These are phyloP conservation scores for Drosophila rubida DNA, from an alignment of 2,888 invertebrate genomes.

Conservation along the genomic window DNA sequence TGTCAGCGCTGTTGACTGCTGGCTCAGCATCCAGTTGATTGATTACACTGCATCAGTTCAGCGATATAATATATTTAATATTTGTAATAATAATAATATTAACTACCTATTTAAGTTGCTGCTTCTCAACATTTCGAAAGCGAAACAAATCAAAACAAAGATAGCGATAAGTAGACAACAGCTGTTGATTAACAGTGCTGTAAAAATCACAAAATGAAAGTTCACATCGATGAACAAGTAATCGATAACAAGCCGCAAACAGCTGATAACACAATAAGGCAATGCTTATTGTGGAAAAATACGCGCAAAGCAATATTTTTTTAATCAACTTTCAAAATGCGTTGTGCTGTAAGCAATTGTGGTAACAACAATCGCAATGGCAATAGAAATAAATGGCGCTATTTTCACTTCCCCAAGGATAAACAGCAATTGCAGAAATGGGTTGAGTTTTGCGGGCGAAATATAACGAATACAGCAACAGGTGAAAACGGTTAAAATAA, in stretches of 20 bases:
- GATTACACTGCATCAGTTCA: conserved; percentile 45
- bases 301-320: background rate
- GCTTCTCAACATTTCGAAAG: conserved; percentile 71
- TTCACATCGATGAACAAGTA: background rate
- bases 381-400: conserved; percentile 50
- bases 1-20: background rate
- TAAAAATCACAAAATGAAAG: background rate
- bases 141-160: conserved; percentile 31
- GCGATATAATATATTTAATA: background rate
- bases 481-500: conserved; percentile 24
- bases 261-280: conserved; percentile 29
- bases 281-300: conserved; percentile 27
- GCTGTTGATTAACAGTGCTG: conserved; percentile 35
- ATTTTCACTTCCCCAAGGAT: conserved; percentile 62
- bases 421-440: conserved; percentile 44
- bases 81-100: background rate
- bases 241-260: conserved; percentile 33
- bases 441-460: conserved; percentile 57
- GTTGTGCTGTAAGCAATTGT: conserved; percentile 60
- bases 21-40: conserved; percentile 45
- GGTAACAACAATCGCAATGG: conserved; percentile 57
- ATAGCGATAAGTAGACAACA: conserved; percentile 7
- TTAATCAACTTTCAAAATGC: conserved; percentile 37
- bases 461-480: conserved; percentile 42
- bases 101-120: conserved; percentile 77